Base-by-base conservation (phyloP, 2,113 vertebrate species). In the Corythoichthys haematopterus region DNA sequence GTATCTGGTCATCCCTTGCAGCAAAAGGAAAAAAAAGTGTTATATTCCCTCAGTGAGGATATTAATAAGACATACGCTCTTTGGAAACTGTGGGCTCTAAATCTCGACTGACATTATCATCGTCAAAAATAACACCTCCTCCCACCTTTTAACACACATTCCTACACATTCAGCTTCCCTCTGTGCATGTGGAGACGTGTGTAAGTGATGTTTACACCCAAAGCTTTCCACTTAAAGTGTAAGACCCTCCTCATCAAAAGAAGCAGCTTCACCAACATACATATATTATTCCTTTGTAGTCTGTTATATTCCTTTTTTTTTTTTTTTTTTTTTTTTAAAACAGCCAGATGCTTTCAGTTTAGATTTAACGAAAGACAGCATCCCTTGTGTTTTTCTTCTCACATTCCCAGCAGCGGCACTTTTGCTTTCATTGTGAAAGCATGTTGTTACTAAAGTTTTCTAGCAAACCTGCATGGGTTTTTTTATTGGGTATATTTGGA, bases 91-190 rank as follows among this genome's bases (percentile, higher is more conserved):
- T 78, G 77, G 40, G 40, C 40, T 43, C 75, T 73, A 81, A 51
- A 84, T 72, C 57, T 58, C 58, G 82, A 76, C 69, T 81, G 84
- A 89, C 79, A 85, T 76, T 36, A 81, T 85, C 79, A 81, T 82
- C 70, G 36, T 45, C 46, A 78, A 77, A 66, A 83, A 72, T 67
- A 76, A 58, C 73, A 70, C 74, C 71, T 57, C 74, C 77, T 77
- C 70, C 76, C 68, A 76, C 78, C 76, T 82, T 80, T 80, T 80
- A 77, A 70, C 70, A 58, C 43, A 46, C 55, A 65, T 69, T 59
- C 72, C 66, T 69, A 77, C 76, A 76, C 72, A 50, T 51, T 46
- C 59, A 51, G 64, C 63, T 48, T 69, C 69, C 71, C 65, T 59
- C 65, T 66, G 68, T 68, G 80, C 65, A 12, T 64, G 33, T 16